A percentile compares a stretch with the other conserved stretches of the same genome.
phyloP scores from a whole-genome alignment of 2,797 vertebrate genomes.

The Lepilemur ruficaudatus region DNA sequence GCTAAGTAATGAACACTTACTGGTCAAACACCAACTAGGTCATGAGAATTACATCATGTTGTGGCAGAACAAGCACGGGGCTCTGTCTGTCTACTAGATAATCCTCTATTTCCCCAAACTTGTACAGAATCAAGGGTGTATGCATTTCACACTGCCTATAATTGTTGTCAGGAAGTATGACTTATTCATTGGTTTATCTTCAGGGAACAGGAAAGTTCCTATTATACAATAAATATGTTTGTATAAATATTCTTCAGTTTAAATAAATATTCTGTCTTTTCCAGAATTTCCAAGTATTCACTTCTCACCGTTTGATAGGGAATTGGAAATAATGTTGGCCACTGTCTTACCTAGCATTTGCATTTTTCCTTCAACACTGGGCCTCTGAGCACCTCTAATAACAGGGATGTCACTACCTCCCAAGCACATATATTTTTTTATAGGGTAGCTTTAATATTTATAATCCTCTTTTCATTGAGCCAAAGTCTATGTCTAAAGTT shows the following conservation, averaged over 20 bases:
- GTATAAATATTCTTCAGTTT: background rate
- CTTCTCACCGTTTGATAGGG: background rate
- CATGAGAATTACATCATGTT: background rate
- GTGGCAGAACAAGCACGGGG: background rate
- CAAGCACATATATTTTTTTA: background rate
- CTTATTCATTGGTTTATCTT: background rate
- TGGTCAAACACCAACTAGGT: background rate
- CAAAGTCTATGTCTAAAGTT: constrained; percentile 6
- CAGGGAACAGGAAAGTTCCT: background rate
- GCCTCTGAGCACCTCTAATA: background rate
- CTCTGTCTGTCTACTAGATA: background rate
- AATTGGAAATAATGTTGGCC: background rate
- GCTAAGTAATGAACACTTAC: background rate
- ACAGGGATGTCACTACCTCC: background rate
- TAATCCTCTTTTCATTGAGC: background rate
- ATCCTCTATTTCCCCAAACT: background rate
- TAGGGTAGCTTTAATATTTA: background rate
- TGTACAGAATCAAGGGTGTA: background rate
- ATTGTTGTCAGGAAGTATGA: background rate
- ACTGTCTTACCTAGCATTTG: background rate
- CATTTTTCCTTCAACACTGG: background rate
- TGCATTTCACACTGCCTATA: background rate
- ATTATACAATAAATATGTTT: background rate
- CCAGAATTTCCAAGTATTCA: background rate
- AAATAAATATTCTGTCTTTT: background rate